Conservation (phyloP, 2,113 vertebrate species). For the Camelus bactrianus region DNA sequence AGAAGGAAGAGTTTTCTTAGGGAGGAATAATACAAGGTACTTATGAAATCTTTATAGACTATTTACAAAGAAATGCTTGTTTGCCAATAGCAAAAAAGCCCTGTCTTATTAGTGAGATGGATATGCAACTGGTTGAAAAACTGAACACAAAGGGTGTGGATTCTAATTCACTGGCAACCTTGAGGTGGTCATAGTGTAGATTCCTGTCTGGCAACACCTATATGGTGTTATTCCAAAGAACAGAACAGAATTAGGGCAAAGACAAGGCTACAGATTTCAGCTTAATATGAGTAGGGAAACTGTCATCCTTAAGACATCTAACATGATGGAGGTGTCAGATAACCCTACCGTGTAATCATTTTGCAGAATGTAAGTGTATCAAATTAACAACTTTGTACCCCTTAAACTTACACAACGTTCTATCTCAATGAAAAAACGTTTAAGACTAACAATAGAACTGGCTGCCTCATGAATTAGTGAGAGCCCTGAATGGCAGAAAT, state of each 20-base stretch:
- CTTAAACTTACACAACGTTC: not conserved
- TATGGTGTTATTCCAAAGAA: not conserved
- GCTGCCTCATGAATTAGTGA: not conserved
- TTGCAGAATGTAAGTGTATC: not conserved
- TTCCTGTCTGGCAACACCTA: not conserved
- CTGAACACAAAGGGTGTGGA: not conserved
- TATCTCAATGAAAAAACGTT: not conserved
- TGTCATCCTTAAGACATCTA: not conserved
- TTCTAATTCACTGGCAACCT: not conserved
- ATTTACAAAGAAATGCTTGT: slow-evolving; percentile 50
- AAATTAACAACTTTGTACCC: not conserved
- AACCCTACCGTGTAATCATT: not conserved
- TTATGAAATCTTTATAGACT: not conserved
- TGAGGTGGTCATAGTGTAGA: not conserved
- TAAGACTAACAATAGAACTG: not conserved
- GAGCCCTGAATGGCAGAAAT: not conserved
- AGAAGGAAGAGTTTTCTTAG: slow-evolving; percentile 17
- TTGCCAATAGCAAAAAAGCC: not conserved
- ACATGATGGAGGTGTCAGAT: not conserved
- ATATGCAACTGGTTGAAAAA: not conserved
- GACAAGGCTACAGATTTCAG: not conserved
- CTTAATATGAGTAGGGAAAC: not conserved
- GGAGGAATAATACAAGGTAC: not conserved
- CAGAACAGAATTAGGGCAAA: slow-evolving; percentile 11
- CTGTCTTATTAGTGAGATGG: not conserved